Base-by-base conservation (phyloP, 2,113 vertebrate species). In the Scomber japonicus region DNA sequence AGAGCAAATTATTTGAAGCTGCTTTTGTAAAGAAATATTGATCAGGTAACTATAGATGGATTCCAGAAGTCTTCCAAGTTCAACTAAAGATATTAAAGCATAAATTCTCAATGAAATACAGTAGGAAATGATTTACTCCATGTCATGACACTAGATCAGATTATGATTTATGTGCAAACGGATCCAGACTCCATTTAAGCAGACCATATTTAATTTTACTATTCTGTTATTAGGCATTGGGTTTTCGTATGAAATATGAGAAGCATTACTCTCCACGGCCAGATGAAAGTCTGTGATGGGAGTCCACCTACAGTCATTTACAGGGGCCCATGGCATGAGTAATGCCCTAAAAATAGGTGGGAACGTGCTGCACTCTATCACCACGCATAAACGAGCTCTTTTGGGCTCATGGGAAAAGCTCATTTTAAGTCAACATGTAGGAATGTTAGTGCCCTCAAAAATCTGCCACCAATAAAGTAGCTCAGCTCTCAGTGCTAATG, bases 291-390 rank as follows among this genome's bases (percentile, higher is more conserved):
- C 46, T 63, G 79, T 14, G 61, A 80, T 73, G 60, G 60, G 81
- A 74, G 51, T 88, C 77, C 69, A 87, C 77, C 78, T 81, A 69
- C 55, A 73, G 57, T 82, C 61, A 48, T 81, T 88, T 86, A 79
- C n/a, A 69, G 81, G 80, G 81, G 55, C 30, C 81, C 60, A 7
- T 30, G 72, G 66, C 51, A 73, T 88, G 90, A 92, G 78, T 93
- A 88, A 93, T 86, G 65, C 59, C 71, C 85, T 90, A 92, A 93
- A 92, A 92, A 93, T 90, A 94, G 87, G 79, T 83, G 81, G 78
- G 74, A 93, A 92, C 90, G 80, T 85, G 80, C 86, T 81, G 68
- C 81, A 81, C 62, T 94, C 86, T 81, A 88, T 91, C 85, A 85
- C 85, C 31, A 54, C 63, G 70, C 75, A 87, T 81, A 91, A 89